A percentile compares a stretch with the other conserved stretches of the same genome.
phyloP scores from a whole-genome alignment of 2,888 invertebrate genomes.

The Ptychoptera contaminata region DNA sequence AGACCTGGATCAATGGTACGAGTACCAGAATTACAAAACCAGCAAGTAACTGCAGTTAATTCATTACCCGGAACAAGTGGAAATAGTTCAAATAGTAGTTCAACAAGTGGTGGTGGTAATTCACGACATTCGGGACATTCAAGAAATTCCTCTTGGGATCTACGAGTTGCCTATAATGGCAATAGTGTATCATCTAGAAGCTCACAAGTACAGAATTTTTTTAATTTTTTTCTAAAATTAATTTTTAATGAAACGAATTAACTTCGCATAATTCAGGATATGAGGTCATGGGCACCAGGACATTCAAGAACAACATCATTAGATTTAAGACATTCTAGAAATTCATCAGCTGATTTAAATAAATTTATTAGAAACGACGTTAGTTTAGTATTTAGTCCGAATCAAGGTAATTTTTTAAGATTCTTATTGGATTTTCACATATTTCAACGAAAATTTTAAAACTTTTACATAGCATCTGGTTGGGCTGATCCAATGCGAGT shows the following conservation, averaged over 20 bases:
- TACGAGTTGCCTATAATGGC: conserved; percentile 29
- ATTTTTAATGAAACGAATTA: background rate
- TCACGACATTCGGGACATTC: conserved; percentile 38
- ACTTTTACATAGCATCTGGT: conserved; percentile 12
- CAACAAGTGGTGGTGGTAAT: background rate
- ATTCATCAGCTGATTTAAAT: conserved; percentile 59
- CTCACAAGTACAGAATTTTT: conserved; percentile 25
- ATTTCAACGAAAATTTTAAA: background rate
- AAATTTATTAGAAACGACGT: conserved; percentile 55
- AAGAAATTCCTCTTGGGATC: conserved; percentile 70
- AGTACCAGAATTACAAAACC: conserved; percentile 22
- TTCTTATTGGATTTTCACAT: background rate
- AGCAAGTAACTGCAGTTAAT: background rate
- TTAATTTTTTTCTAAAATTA: no score
- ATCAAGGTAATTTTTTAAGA: conserved; percentile 25
- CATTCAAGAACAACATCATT: conserved; percentile 76
- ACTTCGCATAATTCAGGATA: conserved; percentile 14
- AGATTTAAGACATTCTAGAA: conserved; percentile 55
- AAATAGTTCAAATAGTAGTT: conserved; percentile 7
- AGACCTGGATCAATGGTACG: conserved; percentile 31
- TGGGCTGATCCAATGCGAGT: conserved; percentile 80
- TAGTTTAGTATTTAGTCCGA: conserved; percentile 47
- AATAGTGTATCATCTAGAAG: conserved; percentile 22
- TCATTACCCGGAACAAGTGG: conserved; percentile 9
- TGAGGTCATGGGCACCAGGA: conserved; percentile 27